These are phyloP conservation scores for Phorcus lineatus DNA, from an alignment of 2,888 invertebrate genomes.

Conservation along the genomic window DNA sequence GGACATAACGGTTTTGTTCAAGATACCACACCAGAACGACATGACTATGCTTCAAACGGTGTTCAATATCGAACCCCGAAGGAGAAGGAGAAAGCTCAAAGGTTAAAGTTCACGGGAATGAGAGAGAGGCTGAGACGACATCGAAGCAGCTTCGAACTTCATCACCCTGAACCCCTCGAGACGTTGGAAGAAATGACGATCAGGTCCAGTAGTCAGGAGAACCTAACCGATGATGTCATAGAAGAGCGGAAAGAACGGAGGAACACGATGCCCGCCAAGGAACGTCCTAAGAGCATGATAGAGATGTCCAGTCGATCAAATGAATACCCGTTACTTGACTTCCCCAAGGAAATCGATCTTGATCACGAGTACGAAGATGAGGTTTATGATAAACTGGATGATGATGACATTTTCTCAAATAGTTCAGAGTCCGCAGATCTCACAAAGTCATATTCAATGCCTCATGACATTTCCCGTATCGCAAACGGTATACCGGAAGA, in stretches of 20 bases:
- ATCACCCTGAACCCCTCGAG: slow-evolving; percentile 53
- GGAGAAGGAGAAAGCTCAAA: slow-evolving; percentile 40
- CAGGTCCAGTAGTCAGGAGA: slow-evolving; percentile 64
- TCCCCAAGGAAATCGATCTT: slow-evolving; percentile 1
- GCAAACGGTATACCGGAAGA: slow-evolving; percentile 37
- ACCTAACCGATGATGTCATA: slow-evolving; percentile 38
- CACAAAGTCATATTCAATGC: slow-evolving; percentile 40
- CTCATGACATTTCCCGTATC: slow-evolving; percentile 41
- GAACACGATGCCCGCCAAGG: slow-evolving; percentile 42
- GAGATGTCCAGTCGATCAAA: not conserved
- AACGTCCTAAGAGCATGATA: slow-evolving; percentile 27
- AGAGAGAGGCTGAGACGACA: slow-evolving; percentile 62
- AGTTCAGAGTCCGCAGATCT: slow-evolving; percentile 17
- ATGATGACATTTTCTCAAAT: not conserved
- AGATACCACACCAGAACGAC: slow-evolving; percentile 22
- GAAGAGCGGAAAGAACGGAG: slow-evolving; percentile 35
- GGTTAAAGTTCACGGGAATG: slow-evolving; percentile 54
- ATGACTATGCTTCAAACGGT: not conserved
- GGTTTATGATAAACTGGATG: not conserved
- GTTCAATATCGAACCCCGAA: not conserved
- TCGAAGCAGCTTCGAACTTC: slow-evolving; percentile 63
- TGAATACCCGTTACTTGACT: slow-evolving; percentile 21
- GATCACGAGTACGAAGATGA: not conserved
- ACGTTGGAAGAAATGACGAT: slow-evolving; percentile 46
- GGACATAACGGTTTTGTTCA: slow-evolving; percentile 51